phyloP scores from a whole-genome alignment of 2,888 invertebrate genomes.

The Pristionchus fissidentatus region DNA sequence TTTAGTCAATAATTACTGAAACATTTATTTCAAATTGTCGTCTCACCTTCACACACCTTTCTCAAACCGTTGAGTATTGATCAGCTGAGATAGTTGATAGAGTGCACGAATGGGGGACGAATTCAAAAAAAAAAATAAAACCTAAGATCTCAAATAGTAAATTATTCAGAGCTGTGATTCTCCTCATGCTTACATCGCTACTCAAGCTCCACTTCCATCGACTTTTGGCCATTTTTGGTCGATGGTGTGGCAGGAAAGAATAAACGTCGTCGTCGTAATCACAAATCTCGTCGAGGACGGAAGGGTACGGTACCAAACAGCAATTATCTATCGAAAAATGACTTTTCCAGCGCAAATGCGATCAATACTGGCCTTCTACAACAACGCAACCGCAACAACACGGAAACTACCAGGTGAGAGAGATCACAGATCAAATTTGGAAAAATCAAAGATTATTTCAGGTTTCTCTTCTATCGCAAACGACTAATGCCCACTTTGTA shows the following conservation, averaged over 20 bases:
- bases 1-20: background rate
- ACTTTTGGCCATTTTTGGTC: constrained; percentile 62
- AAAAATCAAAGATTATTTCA: constrained; percentile 40
- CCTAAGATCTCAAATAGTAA: too few relatives aligned
- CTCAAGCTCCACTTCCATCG: constrained; percentile 73
- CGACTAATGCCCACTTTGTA: constrained; percentile 66
- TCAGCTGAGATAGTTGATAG: too few relatives aligned
- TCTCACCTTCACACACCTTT: too few relatives aligned
- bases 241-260: constrained; percentile 68
- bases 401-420: constrained; percentile 57
- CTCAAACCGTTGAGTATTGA: too few relatives aligned
- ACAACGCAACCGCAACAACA: constrained; percentile 57
- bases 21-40: background rate
- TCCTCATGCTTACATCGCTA: constrained; percentile 72
- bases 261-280: constrained; percentile 71
- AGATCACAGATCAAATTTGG: constrained; percentile 45
- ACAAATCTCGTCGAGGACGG: constrained; percentile 74
- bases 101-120: too few relatives aligned
- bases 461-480: constrained; percentile 63
- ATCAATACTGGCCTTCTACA: constrained; percentile 71
- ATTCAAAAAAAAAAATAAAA: too few relatives aligned
- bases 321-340: background rate
- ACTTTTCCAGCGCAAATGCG: constrained; percentile 69
- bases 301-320: constrained; percentile 51
- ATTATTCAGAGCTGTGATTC: constrained; percentile 63